Base-by-base conservation (phyloP, 2,113 vertebrate species). In the Orientallactaga bullata region DNA sequence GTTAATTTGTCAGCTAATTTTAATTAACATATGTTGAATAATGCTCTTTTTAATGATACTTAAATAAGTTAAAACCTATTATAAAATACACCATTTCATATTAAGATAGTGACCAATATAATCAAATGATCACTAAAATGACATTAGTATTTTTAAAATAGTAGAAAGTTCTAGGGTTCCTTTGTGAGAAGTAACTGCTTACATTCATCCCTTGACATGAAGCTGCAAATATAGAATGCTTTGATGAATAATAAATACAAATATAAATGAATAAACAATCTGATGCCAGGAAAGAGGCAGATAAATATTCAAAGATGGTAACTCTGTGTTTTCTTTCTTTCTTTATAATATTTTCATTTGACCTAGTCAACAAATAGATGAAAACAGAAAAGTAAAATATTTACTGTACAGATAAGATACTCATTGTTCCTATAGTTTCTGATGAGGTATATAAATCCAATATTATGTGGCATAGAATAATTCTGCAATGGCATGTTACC, bases 231-330 rank as follows among this genome's bases (percentile, higher is more conserved):
- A 97, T 92, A 66, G 94, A 92, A 97, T n/a, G 77, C 66, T 97
- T 97, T 96, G 95, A 97, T 97, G 42, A 97, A 97, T 97, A 97
- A 97, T 97, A 96, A 85, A 97, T 97, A 89, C 20, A 95, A 96
- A 90, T 88, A 96, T 84, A 97, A 98, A 98, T 92, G 77, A 97
- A 95, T 97, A 97, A 98, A 85, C 81, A 96, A 92, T 80, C 66
- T 85, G 88, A 89, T 77, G 90, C 39, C 35, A 95, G 77, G 24
- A 71, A 97, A 97, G 42, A 95, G 89, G 1, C 16, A 86, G 42
- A 94, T 97, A 97, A 96, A 93, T 87, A 95, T 94, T 95, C 78
- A 89, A 35, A 3, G 0, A 66, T 89, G 55, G 24, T 90, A 73
- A 93, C 39, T 95, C 88, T 84, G 35, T 96, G 91, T n/a, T n/a